These are phyloP conservation scores for Eledona agricola DNA, from an alignment of 2,888 invertebrate genomes.

Conservation along the genomic window DNA sequence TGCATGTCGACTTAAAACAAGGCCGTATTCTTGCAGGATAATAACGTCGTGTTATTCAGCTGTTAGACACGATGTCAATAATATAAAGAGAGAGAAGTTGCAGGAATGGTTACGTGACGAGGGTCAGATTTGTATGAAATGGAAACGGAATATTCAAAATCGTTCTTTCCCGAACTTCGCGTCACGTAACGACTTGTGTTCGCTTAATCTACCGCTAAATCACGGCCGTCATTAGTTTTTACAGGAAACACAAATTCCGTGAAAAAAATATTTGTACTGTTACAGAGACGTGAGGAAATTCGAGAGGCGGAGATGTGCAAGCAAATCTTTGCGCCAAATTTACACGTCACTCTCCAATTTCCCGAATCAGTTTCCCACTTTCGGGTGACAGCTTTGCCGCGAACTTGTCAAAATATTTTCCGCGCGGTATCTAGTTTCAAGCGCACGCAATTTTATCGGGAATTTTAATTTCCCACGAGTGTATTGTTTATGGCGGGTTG, in stretches of 20 bases:
- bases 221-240: too few relatives aligned
- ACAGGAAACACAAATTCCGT: too few relatives aligned
- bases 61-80: slow-evolving; percentile 28
- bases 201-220: too few relatives aligned
- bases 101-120: slow-evolving; percentile 28
- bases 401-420: too few relatives aligned
- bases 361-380: too few relatives aligned
- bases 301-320: too few relatives aligned
- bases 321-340: too few relatives aligned
- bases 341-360: too few relatives aligned
- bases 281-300: too few relatives aligned
- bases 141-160: slow-evolving; percentile 26
- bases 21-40: slow-evolving; percentile 4
- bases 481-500: slow-evolving; percentile 23
- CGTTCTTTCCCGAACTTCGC: slow-evolving; percentile 19
- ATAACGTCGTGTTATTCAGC: slow-evolving; percentile 15
- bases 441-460: slow-evolving; percentile 27
- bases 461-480: slow-evolving; percentile 36
- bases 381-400: too few relatives aligned
- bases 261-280: too few relatives aligned
- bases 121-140: slow-evolving; percentile 30
- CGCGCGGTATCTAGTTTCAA: too few relatives aligned
- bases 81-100: slow-evolving; percentile 17
- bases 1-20: slow-evolving; percentile 3
- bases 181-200: slow-evolving; percentile 31